A percentile compares a stretch with the other conserved stretches of the same genome.
These are phyloP conservation scores for Vannuccia rotundouncinata DNA, from an alignment of 2,888 invertebrate species.

Conservation along the genomic window DNA sequence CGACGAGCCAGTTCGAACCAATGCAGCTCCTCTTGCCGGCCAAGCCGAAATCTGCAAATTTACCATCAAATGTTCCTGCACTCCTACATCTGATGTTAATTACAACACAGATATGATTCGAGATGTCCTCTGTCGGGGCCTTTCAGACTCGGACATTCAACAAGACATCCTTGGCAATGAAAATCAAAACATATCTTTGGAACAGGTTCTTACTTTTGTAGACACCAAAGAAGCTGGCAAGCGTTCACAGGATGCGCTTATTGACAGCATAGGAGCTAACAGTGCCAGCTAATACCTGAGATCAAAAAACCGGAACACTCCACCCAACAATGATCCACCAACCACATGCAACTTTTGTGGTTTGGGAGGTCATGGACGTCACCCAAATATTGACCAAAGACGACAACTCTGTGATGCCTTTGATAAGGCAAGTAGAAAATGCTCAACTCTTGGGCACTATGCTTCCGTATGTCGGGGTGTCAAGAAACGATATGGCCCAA, in stretches of 20 bases:
- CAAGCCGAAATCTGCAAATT: slow-evolving; percentile 43
- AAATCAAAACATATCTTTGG: slow-evolving; percentile 27
- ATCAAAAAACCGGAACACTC: not conserved
- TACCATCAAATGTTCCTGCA: not conserved
- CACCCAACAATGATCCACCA: not conserved
- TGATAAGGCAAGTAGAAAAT: not conserved
- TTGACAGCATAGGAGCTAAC: not conserved
- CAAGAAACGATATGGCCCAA: not conserved
- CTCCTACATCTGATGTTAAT: slow-evolving; percentile 37
- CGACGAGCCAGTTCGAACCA: slow-evolving; percentile 42
- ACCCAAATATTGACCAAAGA: not conserved
- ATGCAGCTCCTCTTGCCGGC: slow-evolving; percentile 42
- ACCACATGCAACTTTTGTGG: not conserved
- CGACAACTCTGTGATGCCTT: not conserved
- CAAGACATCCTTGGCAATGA: slow-evolving; percentile 14
- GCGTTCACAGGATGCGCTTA: not conserved
- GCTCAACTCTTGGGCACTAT: not conserved
- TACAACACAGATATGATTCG: slow-evolving; percentile 31
- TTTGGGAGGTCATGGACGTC: not conserved
- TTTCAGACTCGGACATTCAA: not conserved
- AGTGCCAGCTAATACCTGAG: not conserved
- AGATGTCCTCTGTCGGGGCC: slow-evolving; percentile 19
- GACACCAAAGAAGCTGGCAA: slow-evolving; percentile 2
- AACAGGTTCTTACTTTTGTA: not conserved
- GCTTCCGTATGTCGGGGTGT: not conserved